phyloP scores from a whole-genome alignment of 2,888 invertebrate species.

The Cacoxenus indagator region DNA sequence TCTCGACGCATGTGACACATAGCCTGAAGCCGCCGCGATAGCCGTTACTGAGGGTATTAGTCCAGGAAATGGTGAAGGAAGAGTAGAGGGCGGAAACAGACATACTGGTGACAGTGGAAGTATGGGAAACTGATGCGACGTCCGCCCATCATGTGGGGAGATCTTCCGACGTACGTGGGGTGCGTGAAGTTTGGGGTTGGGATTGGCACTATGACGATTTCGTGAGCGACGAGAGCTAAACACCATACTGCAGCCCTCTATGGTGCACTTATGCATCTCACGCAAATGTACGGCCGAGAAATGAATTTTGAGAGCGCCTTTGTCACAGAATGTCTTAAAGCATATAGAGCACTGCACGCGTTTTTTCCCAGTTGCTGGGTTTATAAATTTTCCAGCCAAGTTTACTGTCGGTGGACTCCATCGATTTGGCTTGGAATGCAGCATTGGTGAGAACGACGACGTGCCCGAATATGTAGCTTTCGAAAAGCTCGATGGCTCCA shows the following conservation, averaged over 20 bases:
- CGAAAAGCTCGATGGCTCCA: constrained; percentile 6
- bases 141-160: constrained; percentile 93
- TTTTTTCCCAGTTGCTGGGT: constrained; percentile 94
- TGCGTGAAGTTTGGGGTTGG: constrained; percentile 97
- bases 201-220: constrained; percentile 97
- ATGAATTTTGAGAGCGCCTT: constrained; percentile 98
- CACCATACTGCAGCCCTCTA: constrained; percentile 99
- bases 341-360: constrained; percentile 98
- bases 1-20: constrained; percentile 45
- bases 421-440: constrained; percentile 71
- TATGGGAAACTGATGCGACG: constrained; percentile 82
- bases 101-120: constrained; percentile 75
- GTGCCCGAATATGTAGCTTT: constrained; percentile 58
- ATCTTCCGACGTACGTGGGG: constrained; percentile 94
- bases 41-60: constrained; percentile 48
- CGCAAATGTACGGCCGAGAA: constrained; percentile 98
- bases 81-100: constrained; percentile 73
- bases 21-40: constrained; percentile 28
- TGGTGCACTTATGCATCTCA: constrained; percentile 99
- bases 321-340: constrained; percentile 99
- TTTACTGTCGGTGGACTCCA: constrained; percentile 86
- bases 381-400: constrained; percentile 90
- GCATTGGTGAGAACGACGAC: constrained; percentile 44
- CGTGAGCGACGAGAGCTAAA: constrained; percentile 96
- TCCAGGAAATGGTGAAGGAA: constrained; percentile 77